phyloP scores from a whole-genome alignment of 2,797 vertebrate genomes.

The Tarsius wallacei region DNA sequence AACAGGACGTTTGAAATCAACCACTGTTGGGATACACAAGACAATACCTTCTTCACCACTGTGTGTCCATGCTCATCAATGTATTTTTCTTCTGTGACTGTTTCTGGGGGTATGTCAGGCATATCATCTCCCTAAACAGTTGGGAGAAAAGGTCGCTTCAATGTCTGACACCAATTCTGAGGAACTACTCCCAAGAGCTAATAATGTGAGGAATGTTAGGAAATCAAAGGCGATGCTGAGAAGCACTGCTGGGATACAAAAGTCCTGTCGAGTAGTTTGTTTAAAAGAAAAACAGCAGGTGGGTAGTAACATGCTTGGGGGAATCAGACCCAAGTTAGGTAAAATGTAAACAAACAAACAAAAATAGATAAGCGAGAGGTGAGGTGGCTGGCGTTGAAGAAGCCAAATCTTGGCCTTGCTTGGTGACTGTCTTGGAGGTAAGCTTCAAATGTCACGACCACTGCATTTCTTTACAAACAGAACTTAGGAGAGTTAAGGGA shows the following conservation, averaged over 20 bases:
- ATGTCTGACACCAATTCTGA: neutral
- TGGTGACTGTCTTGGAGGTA: neutral
- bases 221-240: conserved; percentile 24
- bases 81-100: conserved; percentile 97
- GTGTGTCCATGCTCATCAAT: conserved; percentile 96
- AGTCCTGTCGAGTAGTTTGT: conserved; percentile 58
- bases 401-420: neutral
- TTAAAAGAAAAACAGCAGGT: conserved; percentile 73
- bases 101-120: conserved; percentile 95
- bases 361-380: conserved; percentile 15
- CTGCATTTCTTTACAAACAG: neutral
- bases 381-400: neutral
- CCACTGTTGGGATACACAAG: neutral
- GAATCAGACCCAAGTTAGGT: conserved; percentile 56
- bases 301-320: conserved; percentile 81
- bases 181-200: neutral
- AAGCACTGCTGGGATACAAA: conserved; percentile 61
- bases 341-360: conserved; percentile 52
- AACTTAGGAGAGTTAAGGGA: neutral
- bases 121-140: conserved; percentile 94
- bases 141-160: conserved; percentile 61
- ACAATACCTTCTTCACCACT: conserved; percentile 96
- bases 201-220: conserved; percentile 65
- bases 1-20: neutral
- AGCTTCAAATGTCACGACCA: neutral